phyloP scores from a whole-genome alignment of 2,797 vertebrate genomes.

The Halcyon badia region DNA sequence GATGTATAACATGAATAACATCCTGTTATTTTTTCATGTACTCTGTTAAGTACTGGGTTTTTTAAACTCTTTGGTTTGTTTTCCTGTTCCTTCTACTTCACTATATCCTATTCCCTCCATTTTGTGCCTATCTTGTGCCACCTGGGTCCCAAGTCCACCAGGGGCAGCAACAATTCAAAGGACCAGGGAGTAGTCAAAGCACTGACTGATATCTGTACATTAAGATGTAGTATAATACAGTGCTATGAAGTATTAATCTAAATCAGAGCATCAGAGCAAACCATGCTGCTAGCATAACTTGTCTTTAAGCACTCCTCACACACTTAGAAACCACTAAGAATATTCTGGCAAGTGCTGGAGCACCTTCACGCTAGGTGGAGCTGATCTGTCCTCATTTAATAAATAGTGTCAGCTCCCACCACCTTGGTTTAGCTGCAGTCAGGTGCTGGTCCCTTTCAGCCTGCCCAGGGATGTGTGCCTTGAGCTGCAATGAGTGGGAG shows the following conservation, averaged over 20 bases:
- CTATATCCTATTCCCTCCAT: neutral
- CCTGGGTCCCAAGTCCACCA: neutral
- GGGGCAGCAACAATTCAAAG: neutral
- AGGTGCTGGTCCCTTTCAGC: neutral
- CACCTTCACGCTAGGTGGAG: neutral
- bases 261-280: neutral
- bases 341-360: neutral
- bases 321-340: neutral
- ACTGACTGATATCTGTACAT: neutral
- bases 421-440: neutral
- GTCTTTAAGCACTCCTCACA: neutral
- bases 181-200: neutral
- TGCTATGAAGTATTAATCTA: neutral
- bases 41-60: fast-evolving
- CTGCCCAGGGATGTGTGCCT: neutral
- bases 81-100: neutral
- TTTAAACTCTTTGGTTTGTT: neutral
- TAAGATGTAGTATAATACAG: neutral
- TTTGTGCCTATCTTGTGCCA: neutral
- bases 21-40: neutral
- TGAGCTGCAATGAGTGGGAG: neutral
- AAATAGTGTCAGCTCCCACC: neutral
- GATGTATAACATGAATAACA: neutral
- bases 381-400: neutral
- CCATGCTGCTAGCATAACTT: neutral